Conservation (phyloP, 2,797 vertebrate genomes). For the Cercopithecus diana region DNA sequence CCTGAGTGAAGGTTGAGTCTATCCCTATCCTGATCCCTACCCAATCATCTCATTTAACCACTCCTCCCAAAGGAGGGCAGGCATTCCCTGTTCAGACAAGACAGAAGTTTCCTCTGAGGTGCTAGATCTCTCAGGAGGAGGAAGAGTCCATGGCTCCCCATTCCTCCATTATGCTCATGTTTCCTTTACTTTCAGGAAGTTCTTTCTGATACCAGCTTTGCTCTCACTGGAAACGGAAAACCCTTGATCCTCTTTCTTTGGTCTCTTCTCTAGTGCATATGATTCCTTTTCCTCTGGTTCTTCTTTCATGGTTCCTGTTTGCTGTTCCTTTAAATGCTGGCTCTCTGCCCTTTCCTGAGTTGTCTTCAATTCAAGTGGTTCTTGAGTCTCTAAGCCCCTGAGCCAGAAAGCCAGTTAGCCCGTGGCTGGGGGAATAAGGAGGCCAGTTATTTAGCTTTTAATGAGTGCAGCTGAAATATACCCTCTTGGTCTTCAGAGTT, state of each 20-base stretch:
- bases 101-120: neutral
- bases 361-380: constrained; percentile 20
- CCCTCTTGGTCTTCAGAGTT: neutral
- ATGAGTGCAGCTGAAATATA: neutral
- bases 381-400: neutral
- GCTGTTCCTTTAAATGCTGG: neutral
- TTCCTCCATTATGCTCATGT: neutral
- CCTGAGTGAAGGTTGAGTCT: neutral
- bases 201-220: neutral
- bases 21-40: neutral
- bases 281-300: neutral
- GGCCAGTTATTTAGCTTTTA: neutral
- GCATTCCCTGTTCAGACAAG: neutral
- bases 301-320: neutral
- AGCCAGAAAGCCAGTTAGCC: neutral
- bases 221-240: neutral
- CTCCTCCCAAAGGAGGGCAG: neutral
- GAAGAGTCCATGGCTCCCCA: neutral
- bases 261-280: neutral
- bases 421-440: neutral
- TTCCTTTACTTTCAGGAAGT: neutral
- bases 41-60: neutral
- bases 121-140: neutral
- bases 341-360: neutral
- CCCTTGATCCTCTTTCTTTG: neutral